phyloP scores from a whole-genome alignment of 2,797 vertebrate species.

The Sebastes nivosus region DNA sequence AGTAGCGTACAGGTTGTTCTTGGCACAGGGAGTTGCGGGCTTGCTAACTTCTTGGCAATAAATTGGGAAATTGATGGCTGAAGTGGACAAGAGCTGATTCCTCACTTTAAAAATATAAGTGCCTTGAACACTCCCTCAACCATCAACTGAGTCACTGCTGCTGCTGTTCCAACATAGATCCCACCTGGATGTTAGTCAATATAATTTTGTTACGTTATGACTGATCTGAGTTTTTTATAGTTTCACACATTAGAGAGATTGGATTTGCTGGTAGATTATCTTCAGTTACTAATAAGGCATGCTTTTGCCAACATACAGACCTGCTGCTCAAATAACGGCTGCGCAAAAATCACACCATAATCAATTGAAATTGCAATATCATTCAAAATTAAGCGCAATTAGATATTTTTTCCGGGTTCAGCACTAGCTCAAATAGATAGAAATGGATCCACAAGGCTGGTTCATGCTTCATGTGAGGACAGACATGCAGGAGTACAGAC shows the following conservation, averaged over 20 bases:
- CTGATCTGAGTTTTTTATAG: neutral
- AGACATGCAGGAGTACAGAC: neutral
- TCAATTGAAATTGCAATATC: no score
- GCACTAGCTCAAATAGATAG: neutral
- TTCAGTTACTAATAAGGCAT: neutral
- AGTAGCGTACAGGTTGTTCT: constrained; percentile 15
- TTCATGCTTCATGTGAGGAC: constrained; percentile 2
- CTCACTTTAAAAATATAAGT: constrained; percentile 4
- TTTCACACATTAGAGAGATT: neutral
- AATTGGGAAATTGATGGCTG: constrained; percentile 11
- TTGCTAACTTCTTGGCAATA: neutral
- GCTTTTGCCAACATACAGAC: neutral
- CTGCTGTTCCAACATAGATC: neutral
- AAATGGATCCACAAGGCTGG: neutral
- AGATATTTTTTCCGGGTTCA: no score
- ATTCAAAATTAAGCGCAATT: no score
- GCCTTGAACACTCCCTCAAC: constrained; percentile 4
- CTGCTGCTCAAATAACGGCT: neutral
- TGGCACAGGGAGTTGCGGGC: neutral
- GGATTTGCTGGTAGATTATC: neutral
- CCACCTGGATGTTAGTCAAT: neutral
- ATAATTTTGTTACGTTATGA: neutral
- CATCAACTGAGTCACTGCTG: constrained; percentile 1
- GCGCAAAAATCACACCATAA: no score
- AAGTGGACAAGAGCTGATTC: neutral